These are phyloP conservation scores for Centropus bengalensis DNA, from an alignment of 2,113 vertebrate genomes.

Conservation along the genomic window DNA sequence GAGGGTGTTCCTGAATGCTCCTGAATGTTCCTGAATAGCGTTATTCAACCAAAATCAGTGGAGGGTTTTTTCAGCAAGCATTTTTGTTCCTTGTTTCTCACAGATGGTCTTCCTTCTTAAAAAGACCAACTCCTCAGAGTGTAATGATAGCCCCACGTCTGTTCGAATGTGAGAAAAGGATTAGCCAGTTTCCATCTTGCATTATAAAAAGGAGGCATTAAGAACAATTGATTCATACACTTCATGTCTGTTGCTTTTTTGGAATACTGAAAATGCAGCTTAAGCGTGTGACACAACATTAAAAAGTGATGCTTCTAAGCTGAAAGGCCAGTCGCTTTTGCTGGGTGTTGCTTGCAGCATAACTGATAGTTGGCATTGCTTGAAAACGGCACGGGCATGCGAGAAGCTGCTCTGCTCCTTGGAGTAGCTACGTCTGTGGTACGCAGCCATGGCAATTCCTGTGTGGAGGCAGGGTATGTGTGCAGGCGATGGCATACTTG, in stretches of 20 bases:
- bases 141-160: neutral
- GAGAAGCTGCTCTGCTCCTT: neutral
- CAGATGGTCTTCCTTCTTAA: neutral
- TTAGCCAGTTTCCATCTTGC: neutral
- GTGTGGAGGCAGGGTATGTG: neutral
- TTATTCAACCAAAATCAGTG: neutral
- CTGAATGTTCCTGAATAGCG: neutral
- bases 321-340: neutral
- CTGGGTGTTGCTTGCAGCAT: neutral
- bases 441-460: neutral
- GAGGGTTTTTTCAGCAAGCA: neutral
- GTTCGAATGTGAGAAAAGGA: neutral
- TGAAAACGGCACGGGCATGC: neutral
- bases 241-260: neutral
- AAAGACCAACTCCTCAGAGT: neutral
- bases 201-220: neutral
- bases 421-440: neutral
- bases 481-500: accelerated
- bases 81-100: conserved; percentile 20
- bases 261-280: neutral
- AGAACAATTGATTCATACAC: neutral
- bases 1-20: neutral
- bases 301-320: neutral
- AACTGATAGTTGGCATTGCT: neutral
- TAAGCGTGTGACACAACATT: neutral